A percentile compares a stretch with the other conserved stretches of the same genome.
These are phyloP conservation scores for Pimephales promelas DNA, from an alignment of 2,113 vertebrate species.

Conservation along the genomic window DNA sequence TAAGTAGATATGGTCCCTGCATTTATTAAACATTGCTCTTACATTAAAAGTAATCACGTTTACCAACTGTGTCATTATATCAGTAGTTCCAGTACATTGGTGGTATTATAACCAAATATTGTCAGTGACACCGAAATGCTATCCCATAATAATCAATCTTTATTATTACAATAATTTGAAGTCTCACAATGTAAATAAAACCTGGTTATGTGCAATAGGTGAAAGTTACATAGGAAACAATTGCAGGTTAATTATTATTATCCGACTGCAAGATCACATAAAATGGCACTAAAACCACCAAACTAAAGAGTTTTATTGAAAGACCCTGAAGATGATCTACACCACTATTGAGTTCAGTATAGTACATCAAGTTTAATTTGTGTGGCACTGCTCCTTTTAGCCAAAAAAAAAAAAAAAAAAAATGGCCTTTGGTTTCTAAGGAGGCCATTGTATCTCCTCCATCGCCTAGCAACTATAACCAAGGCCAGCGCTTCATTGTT, in stretches of 20 bases:
- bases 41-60: background rate
- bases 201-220: background rate
- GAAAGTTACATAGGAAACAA: background rate
- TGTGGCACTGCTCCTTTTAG: conserved; percentile 68
- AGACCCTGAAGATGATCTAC: background rate
- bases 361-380: conserved; percentile 36
- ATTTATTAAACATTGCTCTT: background rate
- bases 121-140: background rate
- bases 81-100: background rate
- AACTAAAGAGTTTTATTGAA: background rate
- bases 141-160: no score
- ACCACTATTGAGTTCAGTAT: background rate
- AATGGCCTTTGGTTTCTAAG: conserved; percentile 81
- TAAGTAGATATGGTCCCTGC: no score
- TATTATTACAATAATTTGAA: no score
- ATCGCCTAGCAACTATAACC: conserved; percentile 82
- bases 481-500: conserved; percentile 81
- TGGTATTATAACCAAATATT: background rate
- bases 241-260: no score
- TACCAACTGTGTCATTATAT: background rate
- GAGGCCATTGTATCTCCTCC: conserved; percentile 80
- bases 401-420: conserved; percentile 80
- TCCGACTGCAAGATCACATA: no score
- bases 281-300: background rate
- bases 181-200: background rate